Conservation (phyloP, 2,113 vertebrate species). For the Megaptera novaeangliae region DNA sequence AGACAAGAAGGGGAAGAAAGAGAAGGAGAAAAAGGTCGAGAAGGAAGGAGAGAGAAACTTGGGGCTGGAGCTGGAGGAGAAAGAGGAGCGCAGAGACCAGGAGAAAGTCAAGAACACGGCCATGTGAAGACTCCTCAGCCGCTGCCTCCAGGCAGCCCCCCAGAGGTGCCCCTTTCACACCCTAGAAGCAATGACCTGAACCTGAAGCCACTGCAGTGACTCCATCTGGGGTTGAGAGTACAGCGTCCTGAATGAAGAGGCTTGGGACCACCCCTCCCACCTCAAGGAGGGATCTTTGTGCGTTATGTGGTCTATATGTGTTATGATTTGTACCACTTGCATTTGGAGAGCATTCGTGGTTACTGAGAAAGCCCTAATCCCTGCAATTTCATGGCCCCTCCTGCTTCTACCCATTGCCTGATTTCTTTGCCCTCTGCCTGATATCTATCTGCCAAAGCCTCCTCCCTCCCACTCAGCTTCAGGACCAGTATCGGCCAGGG, state of each 20-base stretch:
- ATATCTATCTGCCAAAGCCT: neutral
- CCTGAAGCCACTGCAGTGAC: neutral
- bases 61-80: slow-evolving; percentile 47
- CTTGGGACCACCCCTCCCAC: neutral
- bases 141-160: neutral
- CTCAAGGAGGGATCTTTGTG: too few relatives aligned
- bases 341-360: neutral
- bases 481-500: neutral
- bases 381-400: fast-evolving
- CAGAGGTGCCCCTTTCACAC: neutral
- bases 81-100: fast-evolving
- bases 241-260: neutral
- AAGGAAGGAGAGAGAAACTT: slow-evolving; percentile 22
- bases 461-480: neutral
- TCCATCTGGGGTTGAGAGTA: neutral
- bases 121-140: neutral
- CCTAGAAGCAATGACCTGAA: neutral
- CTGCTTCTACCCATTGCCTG: neutral
- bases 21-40: neutral
- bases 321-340: neutral
- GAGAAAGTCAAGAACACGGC: neutral
- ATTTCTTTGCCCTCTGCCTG: neutral
- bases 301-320: neutral
- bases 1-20: neutral
- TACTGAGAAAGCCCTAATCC: neutral